A percentile compares a stretch with the other conserved stretches of the same genome.
These are phyloP conservation scores for Lamprotornis superbus DNA, from an alignment of 2,113 vertebrate species.

Conservation along the genomic window DNA sequence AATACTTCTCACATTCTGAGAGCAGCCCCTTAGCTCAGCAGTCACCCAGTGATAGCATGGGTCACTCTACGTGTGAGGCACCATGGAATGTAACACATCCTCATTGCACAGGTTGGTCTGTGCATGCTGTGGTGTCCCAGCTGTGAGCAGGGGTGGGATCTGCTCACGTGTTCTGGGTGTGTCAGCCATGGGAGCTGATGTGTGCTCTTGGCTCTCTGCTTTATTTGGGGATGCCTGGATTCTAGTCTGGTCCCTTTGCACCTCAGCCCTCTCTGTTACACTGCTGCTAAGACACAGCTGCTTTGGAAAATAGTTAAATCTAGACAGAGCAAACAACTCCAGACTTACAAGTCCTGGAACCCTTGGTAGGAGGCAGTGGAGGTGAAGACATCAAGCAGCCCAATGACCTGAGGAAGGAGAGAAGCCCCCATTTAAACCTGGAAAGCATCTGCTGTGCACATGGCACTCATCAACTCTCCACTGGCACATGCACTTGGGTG, in stretches of 20 bases:
- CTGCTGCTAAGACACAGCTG: neutral
- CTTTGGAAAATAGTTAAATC: neutral
- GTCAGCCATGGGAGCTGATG: neutral
- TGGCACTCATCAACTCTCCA: neutral
- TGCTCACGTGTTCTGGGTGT: neutral
- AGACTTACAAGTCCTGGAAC: constrained; percentile 92
- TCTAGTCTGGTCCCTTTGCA: neutral
- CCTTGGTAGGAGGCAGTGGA: constrained; percentile 80
- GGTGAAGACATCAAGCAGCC: constrained; percentile 91
- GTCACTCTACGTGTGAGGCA: accelerated
- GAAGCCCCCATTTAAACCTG: neutral
- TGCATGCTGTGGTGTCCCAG: neutral
- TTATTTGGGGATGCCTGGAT: neutral
- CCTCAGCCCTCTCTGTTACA: accelerated
- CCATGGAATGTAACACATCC: neutral
- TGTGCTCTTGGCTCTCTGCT: neutral
- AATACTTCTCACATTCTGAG: neutral
- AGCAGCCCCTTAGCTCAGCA: neutral
- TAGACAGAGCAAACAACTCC: neutral
- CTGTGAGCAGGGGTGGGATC: neutral
- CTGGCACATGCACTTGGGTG: accelerated
- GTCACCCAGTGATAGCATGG: neutral
- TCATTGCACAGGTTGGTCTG: accelerated
- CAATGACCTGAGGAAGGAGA: constrained; percentile 84
- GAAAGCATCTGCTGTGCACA: neutral